Base-by-base conservation (phyloP, 2,888 invertebrate genomes). In the Harpalus rubripes region DNA sequence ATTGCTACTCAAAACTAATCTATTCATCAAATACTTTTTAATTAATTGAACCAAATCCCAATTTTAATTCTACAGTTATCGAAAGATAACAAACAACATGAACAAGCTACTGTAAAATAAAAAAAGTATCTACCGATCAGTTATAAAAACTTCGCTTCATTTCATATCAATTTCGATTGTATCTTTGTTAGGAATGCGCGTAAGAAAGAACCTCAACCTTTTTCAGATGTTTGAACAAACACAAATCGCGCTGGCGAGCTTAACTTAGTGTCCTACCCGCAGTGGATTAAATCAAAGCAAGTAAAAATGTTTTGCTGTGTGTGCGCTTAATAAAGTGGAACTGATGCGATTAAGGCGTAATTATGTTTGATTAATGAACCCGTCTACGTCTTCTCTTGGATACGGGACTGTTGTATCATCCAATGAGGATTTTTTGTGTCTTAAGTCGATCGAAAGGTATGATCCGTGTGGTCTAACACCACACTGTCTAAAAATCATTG, bases 291-390 rank as follows among this genome's bases (percentile, higher is more conserved):
- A 80, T 80, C 80, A 80, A 80, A 80, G 26, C 26, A 80, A 80
- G 26, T 61, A 80, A 80, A 80, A 80, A 80, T 80, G 80, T 80
- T 80, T 80, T 61, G 61, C 61, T 80, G 80, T 80, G 61, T 80
- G 80, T 80, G 74, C 32, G 82, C 72, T 82, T 72, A 82, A 82
- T 82, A 82, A 82, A 82, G 72, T 82, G 82, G 82, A 82, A 82
- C 82, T 82, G 82, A 82, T 82, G 59, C 63, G 82, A 72, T 82
- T 82, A 82, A 82, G 52, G 82, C 39, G 56, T 82, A 82, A 82
- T 82, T 82, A 74, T 82, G 74, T 82, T 82, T 82, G 82, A 82
- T 82, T 82, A 82, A 82, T 82, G 82, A 82, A 58, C 82, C 82
- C 59, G 74, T 81, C 81, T 63, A 44, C 41, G 41, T 68, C 44